A percentile compares a stretch with the other conserved stretches of the same genome.
These are phyloP conservation scores for Elephantulus edwardii DNA, from an alignment of 2,113 vertebrate species.

Conservation along the genomic window DNA sequence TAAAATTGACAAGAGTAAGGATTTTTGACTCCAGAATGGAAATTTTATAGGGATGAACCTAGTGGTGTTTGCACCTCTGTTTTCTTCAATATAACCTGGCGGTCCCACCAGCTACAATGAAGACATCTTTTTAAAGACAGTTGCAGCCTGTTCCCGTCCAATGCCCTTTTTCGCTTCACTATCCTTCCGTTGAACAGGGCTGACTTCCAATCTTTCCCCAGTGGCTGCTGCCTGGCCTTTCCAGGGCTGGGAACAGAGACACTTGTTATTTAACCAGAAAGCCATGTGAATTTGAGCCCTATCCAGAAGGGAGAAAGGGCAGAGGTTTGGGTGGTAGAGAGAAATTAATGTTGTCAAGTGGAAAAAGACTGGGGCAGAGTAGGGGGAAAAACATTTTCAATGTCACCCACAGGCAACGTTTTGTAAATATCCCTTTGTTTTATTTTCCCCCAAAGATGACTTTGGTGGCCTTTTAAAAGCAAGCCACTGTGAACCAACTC, in stretches of 20 bases:
- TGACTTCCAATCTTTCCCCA: not conserved
- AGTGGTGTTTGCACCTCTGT: no score
- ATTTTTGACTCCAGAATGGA: no score
- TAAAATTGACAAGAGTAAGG: no score
- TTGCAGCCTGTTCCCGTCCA: not conserved
- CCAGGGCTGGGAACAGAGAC: not conserved
- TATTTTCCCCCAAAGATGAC: conserved; percentile 55
- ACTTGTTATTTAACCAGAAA: conserved; percentile 67
- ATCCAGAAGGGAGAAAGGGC: conserved; percentile 70
- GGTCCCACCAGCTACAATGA: not conserved
- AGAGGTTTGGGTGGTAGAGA: conserved; percentile 22
- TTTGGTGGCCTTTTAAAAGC: conserved; percentile 38
- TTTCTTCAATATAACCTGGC: not conserved
- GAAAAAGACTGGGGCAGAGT: conserved; percentile 71
- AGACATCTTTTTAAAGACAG: not conserved
- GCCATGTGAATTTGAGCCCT: conserved; percentile 62
- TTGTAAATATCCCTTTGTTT: conserved; percentile 64
- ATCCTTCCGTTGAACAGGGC: not conserved
- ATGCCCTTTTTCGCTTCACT: not conserved
- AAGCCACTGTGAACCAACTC: not conserved
- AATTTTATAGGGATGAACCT: no score
- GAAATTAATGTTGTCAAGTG: conserved; percentile 61
- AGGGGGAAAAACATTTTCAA: conserved; percentile 65
- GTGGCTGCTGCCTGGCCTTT: no score
- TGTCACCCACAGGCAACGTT: not conserved